Evolutionary conservation across 1,140 invertebrate genomes (phyloP), one percentile per base, ranked within the genome.

Genomic region (Lutraria rhynchaena): DNA sequence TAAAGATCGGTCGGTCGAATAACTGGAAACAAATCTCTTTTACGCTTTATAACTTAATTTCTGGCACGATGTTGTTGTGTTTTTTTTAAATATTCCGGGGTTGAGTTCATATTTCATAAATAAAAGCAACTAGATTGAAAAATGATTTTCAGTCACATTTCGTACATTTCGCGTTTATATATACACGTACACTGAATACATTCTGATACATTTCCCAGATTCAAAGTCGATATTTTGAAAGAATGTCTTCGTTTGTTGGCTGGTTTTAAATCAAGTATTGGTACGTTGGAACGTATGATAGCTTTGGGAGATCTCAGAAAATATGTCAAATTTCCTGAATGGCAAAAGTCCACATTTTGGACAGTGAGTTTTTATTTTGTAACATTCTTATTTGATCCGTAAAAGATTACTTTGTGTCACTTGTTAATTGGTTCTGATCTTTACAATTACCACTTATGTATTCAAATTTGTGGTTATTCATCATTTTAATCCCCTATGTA

Each of bases 321-420:
- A 1, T 24, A 70, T 9, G 17, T 81, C 0, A 63, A 35, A 33
- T 46, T 71, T 31, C 77, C 77, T 13, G 19, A 29, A 1, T 81
- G 77, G 77, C 77, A 81, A 29, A 81, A 60, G 51, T 58, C 65
- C 3, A 61, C 67, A 3, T 71, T 60, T 35, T 81, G 67, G 65
- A 19, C 33, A 55, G 77, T 81, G 61, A 65, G 31, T 67, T n/a
- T n/a, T n/a, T n/a, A n/a, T n/a, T n/a, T n/a, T n/a, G n/a, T n/a
- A n/a, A n/a, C n/a, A n/a, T n/a, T n/a, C n/a, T n/a, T n/a, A n/a
- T n/a, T n/a, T n/a, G n/a, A n/a, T n/a, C n/a, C n/a, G n/a, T n/a
- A n/a, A n/a, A n/a, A n/a, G n/a, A n/a, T n/a, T n/a, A n/a, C n/a
- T n/a, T n/a, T n/a, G n/a, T n/a, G n/a, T n/a, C n/a, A n/a, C n/a